Conservation (phyloP, 2,797 vertebrate genomes). For the Gadopsis marmoratus region DNA sequence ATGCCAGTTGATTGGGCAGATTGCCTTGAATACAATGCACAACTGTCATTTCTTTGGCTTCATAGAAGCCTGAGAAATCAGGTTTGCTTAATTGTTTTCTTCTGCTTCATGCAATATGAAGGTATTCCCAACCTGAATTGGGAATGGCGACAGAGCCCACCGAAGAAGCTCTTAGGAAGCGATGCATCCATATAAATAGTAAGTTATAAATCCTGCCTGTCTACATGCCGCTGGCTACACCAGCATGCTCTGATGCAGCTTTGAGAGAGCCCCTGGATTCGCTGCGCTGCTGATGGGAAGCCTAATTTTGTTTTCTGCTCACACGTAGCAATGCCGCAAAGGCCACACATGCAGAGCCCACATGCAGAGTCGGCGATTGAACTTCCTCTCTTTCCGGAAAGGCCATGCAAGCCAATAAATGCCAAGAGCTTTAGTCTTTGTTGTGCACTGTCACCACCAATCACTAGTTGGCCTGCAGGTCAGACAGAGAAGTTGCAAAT, state of each 20-base stretch:
- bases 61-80: not conserved
- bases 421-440: not conserved
- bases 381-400: conserved; percentile 43
- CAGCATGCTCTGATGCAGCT: conserved; percentile 38
- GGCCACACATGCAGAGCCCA: conserved; percentile 43
- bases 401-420: conserved; percentile 26
- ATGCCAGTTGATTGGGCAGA: not conserved
- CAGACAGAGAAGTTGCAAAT: not conserved
- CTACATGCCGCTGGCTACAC: conserved; percentile 31
- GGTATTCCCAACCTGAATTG: not conserved
- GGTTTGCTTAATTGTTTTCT: not conserved
- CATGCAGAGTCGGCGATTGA: conserved; percentile 41
- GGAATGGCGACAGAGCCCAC: not conserved
- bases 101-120: not conserved
- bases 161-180: conserved; percentile 26
- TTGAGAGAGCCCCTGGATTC: conserved; percentile 42
- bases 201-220: conserved; percentile 47
- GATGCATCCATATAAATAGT: conserved; percentile 38
- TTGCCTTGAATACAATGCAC: not conserved
- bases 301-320: conserved; percentile 50
- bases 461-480: not conserved
- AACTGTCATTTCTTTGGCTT: not conserved
- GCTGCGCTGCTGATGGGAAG: conserved; percentile 28
- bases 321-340: conserved; percentile 32
- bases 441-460: not conserved